Base-by-base conservation (phyloP, 2,113 vertebrate genomes). In the Corythaixoides concolor region DNA sequence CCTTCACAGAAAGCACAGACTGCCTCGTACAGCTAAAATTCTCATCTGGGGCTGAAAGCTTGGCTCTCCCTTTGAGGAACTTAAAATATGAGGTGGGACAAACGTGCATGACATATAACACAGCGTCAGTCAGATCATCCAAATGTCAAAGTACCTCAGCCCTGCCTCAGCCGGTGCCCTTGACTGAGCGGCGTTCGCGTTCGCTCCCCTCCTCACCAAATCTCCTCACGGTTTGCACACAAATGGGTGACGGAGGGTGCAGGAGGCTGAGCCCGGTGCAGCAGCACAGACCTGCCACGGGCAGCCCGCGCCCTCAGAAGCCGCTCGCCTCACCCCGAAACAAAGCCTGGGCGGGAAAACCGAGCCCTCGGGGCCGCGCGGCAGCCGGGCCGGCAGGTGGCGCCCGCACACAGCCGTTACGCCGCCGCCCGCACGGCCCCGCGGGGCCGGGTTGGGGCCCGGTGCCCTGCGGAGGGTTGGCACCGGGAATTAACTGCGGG, bases 71-170 rank as follows among this genome's bases (percentile, higher is more conserved):
- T 56, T 9, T 22, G 8, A 45, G 50, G 50, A 83, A 27, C n/a
- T 23, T 32, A 33, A 59, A 68, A 33, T 5, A 19, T 1, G 43
- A 28, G 4, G 33, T 0, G 1, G 27, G 47, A 63, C 23, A 52
- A 56, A 39, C 0, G 9, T 2, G 21, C 1, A 2, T 4, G n/a
- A 18, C 26, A 0, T 2, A 4, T 7, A 60, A 53, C 35, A 24
- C 7, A 9, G 26, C 30, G 11, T 4, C 5, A 7, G 22, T 21
- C 27, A 53, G 20, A 64, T 39, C 20, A 26, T 10, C 8, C 35
- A 15, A 2, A 22, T 33, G 5, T 39, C 52, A 23, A 37, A 75
- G 8, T 2, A 59, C 74, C 64, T 28, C 1, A 5, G 8, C 11
- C 32, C 55, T 30, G 50, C 16, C 11, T 13, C 12, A 8, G 67